phyloP scores from a whole-genome alignment of 1,140 invertebrate species.

The Drosophila ananassae region DNA sequence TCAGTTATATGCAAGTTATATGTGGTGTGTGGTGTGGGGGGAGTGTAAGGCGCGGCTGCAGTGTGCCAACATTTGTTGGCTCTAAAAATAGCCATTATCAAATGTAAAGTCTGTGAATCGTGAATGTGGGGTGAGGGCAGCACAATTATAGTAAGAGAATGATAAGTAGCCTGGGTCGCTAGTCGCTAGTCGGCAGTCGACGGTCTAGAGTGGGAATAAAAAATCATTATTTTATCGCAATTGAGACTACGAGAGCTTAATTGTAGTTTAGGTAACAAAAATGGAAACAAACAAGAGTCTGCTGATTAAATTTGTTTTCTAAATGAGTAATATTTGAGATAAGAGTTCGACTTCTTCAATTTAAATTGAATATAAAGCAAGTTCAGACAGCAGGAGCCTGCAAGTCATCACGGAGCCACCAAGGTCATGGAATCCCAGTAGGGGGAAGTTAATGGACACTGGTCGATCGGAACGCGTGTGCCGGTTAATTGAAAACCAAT shows the following conservation, averaged over 20 bases:
- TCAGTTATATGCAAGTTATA: constrained; percentile 21
- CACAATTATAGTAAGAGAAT: constrained; percentile 17
- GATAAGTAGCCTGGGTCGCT: constrained; percentile 18
- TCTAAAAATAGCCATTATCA: constrained; percentile 73
- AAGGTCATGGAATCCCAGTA: constrained; percentile 40
- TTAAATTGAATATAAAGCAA: too few species aligned
- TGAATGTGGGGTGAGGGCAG: constrained; percentile 4
- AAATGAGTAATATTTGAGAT: too few species aligned
- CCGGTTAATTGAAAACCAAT: constrained; percentile 75
- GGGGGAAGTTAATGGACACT: background rate
- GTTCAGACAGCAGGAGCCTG: background rate
- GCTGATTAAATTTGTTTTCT: too few species aligned
- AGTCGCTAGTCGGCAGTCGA: background rate
- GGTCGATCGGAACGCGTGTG: constrained; percentile 47
- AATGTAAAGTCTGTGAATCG: constrained; percentile 56
- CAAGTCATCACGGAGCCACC: constrained; percentile 1
- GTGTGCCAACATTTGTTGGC: constrained; percentile 27
- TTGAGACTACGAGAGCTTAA: constrained; percentile 27
- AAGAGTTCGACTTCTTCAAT: too few species aligned
- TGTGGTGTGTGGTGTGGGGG: constrained; percentile 5
- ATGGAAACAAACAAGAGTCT: background rate
- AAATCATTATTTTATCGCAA: constrained; percentile 34
- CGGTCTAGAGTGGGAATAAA: background rate
- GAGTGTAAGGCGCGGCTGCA: constrained; percentile 47
- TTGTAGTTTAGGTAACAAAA: constrained; percentile 9